phyloP scores from a whole-genome alignment of 2,113 vertebrate species.

The Albula glossodonta region DNA sequence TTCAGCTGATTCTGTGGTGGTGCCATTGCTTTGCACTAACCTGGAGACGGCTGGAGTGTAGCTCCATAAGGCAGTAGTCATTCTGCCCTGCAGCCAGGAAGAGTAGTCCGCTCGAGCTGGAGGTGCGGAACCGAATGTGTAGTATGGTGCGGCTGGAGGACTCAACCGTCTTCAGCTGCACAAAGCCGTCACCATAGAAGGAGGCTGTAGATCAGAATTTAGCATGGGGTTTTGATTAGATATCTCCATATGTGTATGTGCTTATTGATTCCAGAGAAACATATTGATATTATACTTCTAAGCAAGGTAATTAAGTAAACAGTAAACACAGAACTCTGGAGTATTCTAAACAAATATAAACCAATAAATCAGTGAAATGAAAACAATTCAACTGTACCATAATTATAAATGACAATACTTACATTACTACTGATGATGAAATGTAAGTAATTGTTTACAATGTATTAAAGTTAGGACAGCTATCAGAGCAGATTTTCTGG shows the following conservation, averaged over 20 bases:
- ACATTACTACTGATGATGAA: background rate
- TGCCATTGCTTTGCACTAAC: conserved; percentile 46
- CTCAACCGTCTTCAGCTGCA: conserved; percentile 74
- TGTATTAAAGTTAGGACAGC: background rate
- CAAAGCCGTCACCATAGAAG: conserved; percentile 80
- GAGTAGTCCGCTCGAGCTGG: conserved; percentile 77
- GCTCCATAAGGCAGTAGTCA: conserved; percentile 77
- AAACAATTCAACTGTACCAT: too few relatives aligned
- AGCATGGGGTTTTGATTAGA: background rate
- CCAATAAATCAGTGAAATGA: too few relatives aligned
- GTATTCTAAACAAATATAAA: background rate
- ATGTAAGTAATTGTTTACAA: too few relatives aligned
- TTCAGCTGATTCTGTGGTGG: background rate
- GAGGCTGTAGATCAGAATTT: conserved; percentile 60
- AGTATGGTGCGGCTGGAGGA: conserved; percentile 69
- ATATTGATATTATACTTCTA: background rate
- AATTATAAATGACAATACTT: background rate
- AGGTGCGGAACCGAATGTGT: conserved; percentile 80
- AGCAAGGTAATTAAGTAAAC: background rate
- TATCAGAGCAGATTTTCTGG: background rate
- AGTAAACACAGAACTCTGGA: background rate
- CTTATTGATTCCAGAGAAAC: background rate
- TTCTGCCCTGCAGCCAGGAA: conserved; percentile 81
- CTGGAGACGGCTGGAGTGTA: conserved; percentile 75
- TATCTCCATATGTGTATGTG: background rate